These are phyloP conservation scores for Apostichopus californicus DNA, from an alignment of 35 echinoderm and acorn worm genomes.

Conservation along the genomic window DNA sequence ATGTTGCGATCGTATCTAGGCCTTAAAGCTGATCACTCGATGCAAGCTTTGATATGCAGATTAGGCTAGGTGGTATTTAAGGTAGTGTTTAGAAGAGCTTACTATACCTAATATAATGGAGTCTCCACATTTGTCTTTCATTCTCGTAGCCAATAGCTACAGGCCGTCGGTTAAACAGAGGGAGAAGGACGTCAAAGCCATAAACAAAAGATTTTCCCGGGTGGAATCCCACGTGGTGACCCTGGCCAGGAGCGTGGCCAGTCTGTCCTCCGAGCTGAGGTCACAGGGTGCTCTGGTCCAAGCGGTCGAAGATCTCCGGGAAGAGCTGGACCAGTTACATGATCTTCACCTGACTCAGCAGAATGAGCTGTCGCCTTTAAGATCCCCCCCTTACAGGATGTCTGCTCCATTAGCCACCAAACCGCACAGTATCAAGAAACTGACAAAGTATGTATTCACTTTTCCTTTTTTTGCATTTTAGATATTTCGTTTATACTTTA, in stretches of 20 bases:
- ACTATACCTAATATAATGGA: background rate
- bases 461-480: no score
- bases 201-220: conserved; percentile 85
- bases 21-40: no score
- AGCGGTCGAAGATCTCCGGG: conserved; percentile 69
- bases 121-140: no score
- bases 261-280: conserved; percentile 89
- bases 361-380: background rate
- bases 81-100: background rate
- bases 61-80: background rate
- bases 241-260: conserved; percentile 93
- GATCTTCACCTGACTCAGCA: conserved; percentile 64
- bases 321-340: conserved; percentile 71
- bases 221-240: conserved; percentile 98
- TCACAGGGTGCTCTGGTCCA: conserved; percentile 78
- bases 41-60: no score
- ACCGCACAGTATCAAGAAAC: conserved; percentile 87
- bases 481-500: no score
- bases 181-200: conserved; percentile 75
- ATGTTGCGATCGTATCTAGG: no score
- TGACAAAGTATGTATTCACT: conserved; percentile 85
- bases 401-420: conserved; percentile 71
- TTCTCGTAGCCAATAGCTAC: background rate
- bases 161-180: conserved; percentile 76
- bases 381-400: conserved; percentile 19